These are phyloP conservation scores for Phyto melanocephala DNA, from an alignment of 2,888 invertebrate genomes.

Conservation along the genomic window DNA sequence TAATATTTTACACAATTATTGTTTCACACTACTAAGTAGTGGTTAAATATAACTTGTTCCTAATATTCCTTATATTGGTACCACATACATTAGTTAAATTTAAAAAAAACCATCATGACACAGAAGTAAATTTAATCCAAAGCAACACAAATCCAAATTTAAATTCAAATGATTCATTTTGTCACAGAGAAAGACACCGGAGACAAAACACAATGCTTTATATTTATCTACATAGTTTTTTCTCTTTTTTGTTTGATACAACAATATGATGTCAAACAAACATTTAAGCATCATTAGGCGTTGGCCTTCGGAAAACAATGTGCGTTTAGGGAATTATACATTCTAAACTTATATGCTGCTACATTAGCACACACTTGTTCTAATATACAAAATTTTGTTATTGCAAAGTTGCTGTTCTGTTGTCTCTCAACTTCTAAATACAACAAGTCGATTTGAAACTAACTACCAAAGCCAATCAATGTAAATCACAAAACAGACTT, in stretches of 20 bases:
- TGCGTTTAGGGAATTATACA: slow-evolving; percentile 59
- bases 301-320: slow-evolving; percentile 49
- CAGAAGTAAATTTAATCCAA: background rate
- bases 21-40: no score
- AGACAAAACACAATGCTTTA: background rate
- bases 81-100: background rate
- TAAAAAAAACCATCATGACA: background rate
- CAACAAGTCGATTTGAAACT: slow-evolving; percentile 38
- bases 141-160: background rate
- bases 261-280: slow-evolving; percentile 44
- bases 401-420: background rate
- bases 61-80: no score
- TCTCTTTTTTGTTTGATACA: background rate
- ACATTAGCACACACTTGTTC: background rate
- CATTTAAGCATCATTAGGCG: slow-evolving; percentile 35
- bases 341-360: slow-evolving; percentile 29
- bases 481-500: slow-evolving; percentile 64
- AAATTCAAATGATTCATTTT: background rate
- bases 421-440: background rate
- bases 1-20: no score
- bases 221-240: no score
- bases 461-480: slow-evolving; percentile 61
- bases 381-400: background rate
- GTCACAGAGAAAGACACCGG: background rate
- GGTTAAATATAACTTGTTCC: no score